Evolutionary conservation across 2,888 invertebrate genomes (phyloP).

Genomic region (Lithophane socia): DNA sequence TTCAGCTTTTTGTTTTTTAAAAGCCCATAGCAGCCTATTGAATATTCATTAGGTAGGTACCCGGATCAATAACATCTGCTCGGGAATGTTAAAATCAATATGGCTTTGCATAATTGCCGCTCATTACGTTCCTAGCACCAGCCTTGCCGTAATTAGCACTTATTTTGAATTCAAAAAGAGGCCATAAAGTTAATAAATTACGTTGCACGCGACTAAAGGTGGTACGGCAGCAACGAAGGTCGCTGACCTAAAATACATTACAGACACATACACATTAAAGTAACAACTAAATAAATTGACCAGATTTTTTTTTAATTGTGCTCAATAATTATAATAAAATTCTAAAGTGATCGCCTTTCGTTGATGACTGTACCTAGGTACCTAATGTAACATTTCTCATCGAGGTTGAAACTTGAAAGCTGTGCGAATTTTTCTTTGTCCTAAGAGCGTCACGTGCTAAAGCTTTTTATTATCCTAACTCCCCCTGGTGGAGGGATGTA

Average conservation of each 20-base stretch:
- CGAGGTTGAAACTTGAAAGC: slow-evolving; percentile 74
- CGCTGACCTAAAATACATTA: neutral
- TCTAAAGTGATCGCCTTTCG: neutral
- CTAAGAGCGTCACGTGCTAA: slow-evolving; percentile 83
- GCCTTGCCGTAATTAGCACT: slow-evolving; percentile 55
- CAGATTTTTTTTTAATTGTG: neutral
- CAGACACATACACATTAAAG: neutral
- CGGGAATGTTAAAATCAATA: slow-evolving; percentile 58
- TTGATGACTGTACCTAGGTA: slow-evolving; percentile 18
- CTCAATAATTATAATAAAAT: neutral
- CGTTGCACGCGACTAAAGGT: slow-evolving; percentile 52
- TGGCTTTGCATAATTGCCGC: slow-evolving; percentile 51
- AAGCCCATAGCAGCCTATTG: slow-evolving; percentile 8
- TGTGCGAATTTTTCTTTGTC: slow-evolving; percentile 81
- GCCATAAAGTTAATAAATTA: slow-evolving; percentile 42
- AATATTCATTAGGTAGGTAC: slow-evolving; percentile 48
- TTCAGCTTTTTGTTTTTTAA: slow-evolving; percentile 35
- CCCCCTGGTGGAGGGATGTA: slow-evolving; percentile 64
- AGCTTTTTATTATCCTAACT: slow-evolving; percentile 84
- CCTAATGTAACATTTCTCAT: slow-evolving; percentile 62
- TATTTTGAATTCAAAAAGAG: slow-evolving; percentile 50
- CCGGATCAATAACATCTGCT: slow-evolving; percentile 51
- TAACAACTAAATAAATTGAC: neutral
- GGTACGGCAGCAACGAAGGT: slow-evolving; percentile 26
- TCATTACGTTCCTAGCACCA: slow-evolving; percentile 36